Evolutionary conservation across 1,140 invertebrate species (phyloP).

Genomic region (Nautilus pompilius): DNA sequence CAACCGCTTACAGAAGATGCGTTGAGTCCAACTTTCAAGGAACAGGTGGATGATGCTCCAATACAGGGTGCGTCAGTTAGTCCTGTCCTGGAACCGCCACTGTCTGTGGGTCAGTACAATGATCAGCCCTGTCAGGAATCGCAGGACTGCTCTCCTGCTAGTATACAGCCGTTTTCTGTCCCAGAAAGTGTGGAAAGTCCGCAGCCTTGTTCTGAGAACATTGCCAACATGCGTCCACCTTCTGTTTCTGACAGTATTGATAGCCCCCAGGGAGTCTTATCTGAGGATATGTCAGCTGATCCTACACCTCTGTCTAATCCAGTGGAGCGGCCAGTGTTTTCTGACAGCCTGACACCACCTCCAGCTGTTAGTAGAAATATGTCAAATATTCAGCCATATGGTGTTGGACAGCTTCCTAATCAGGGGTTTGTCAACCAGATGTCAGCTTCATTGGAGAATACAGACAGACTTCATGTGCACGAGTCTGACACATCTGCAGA

Average conservation of each 20-base stretch:
- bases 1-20: neutral
- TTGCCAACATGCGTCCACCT: neutral
- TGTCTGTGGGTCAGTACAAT: neutral
- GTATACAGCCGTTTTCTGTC: neutral
- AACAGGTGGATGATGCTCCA: neutral
- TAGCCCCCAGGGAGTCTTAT: neutral
- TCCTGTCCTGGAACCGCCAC: neutral
- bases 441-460: no score
- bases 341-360: neutral
- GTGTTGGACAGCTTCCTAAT: neutral
- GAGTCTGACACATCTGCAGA: no score
- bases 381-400: constrained; percentile 1
- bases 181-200: neutral
- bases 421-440: no score
- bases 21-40: constrained; percentile 11
- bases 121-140: neutral
- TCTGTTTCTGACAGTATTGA: neutral
- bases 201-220: neutral
- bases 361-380: neutral
- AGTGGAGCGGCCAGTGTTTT: neutral
- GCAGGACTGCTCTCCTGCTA: neutral
- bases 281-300: neutral
- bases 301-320: neutral
- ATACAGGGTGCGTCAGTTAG: neutral
- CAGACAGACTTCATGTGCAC: no score